Percentiles rank a stretch among this genome's conserved stretches.
These are phyloP conservation scores for Papio anubis DNA, from an alignment of 2,113 vertebrate genomes.

Conservation along the genomic window DNA sequence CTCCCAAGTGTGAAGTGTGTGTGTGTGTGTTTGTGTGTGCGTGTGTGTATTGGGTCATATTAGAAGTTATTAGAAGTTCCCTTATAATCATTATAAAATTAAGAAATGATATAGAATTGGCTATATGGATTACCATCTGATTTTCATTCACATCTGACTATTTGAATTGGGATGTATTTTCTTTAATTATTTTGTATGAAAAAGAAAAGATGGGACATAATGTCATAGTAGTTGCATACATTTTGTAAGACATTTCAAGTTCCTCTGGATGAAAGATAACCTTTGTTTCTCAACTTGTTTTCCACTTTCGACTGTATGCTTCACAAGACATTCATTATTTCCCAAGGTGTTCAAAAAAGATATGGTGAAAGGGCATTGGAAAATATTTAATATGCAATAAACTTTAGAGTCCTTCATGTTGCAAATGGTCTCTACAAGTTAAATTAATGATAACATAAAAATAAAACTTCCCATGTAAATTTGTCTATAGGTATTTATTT, in stretches of 20 bases:
- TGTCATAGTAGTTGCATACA: not conserved
- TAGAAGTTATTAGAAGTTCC: conserved; percentile 57
- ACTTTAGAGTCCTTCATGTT: not conserved
- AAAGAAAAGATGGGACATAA: not conserved
- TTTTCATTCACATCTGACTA: not conserved
- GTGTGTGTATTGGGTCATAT: not conserved
- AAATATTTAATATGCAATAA: conserved; percentile 39
- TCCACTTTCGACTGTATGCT: conserved; percentile 46
- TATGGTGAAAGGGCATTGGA: not conserved
- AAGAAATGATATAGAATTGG: not conserved
- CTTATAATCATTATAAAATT: not conserved
- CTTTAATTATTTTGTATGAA: conserved; percentile 27
- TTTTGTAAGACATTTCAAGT: not conserved
- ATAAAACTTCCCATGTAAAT: not conserved
- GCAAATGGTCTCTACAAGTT: conserved; percentile 34
- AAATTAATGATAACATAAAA: not conserved
- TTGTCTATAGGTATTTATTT: not conserved
- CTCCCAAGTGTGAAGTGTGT: not conserved
- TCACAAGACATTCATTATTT: conserved; percentile 52
- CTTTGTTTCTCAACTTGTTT: conserved; percentile 30
- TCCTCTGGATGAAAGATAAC: conserved; percentile 39
- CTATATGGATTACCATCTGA: not conserved
- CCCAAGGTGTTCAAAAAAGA: conserved; percentile 45
- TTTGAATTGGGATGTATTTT: not conserved
- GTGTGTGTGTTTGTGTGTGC: too few relatives aligned